These are phyloP conservation scores for Stomatorhinus walkeri DNA, from an alignment of 2,797 vertebrate species.

Conservation along the genomic window DNA sequence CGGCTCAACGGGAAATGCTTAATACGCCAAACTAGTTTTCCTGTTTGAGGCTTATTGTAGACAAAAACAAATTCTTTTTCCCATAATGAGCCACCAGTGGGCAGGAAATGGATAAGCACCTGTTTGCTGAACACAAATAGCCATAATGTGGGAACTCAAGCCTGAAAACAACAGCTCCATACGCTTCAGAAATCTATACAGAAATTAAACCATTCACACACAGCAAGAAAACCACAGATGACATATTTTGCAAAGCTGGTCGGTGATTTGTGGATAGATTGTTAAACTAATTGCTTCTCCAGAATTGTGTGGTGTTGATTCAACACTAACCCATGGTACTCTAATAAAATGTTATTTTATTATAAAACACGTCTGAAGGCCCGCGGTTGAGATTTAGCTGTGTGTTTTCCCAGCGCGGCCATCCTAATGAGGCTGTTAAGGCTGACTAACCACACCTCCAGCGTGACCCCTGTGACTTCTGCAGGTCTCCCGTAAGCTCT, in stretches of 20 bases:
- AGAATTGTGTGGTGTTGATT: not conserved
- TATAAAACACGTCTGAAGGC: not conserved
- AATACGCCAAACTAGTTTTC: constrained; percentile 30
- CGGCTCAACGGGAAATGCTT: constrained; percentile 32
- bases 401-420: not conserved
- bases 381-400: not conserved
- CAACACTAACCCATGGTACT: not conserved
- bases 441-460: not conserved
- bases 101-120: constrained; percentile 11
- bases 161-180: constrained; percentile 15
- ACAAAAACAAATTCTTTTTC: constrained; percentile 28
- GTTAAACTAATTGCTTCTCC: constrained; percentile 15
- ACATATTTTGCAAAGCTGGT: constrained; percentile 27
- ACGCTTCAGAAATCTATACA: constrained; percentile 19
- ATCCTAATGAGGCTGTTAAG: constrained; percentile 2
- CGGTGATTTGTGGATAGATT: constrained; percentile 28
- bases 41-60: constrained; percentile 14
- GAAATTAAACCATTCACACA: not conserved
- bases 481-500: constrained; percentile 18
- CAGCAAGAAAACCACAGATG: not conserved
- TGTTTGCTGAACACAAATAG: constrained; percentile 36
- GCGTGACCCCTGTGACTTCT: not conserved
- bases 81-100: constrained; percentile 15
- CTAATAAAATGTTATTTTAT: constrained; percentile 15
- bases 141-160: constrained; percentile 21